Percentiles rank a stretch among this genome's conserved stretches.
These are phyloP conservation scores for Papilio xuthus DNA, from an alignment of 1,140 invertebrate species.

Conservation along the genomic window DNA sequence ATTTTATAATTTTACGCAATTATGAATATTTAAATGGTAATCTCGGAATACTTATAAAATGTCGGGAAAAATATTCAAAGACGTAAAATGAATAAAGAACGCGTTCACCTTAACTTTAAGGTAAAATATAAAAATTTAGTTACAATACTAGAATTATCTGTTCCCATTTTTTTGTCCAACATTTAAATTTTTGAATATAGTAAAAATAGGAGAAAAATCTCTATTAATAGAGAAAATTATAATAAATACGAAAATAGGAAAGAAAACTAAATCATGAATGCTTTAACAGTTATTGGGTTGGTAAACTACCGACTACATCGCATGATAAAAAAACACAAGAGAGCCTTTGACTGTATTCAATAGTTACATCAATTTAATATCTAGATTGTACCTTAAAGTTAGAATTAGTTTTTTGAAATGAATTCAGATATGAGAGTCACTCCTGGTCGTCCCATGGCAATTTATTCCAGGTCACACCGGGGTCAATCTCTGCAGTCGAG, in stretches of 20 bases:
- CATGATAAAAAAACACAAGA: too few species aligned
- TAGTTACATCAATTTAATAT: not conserved
- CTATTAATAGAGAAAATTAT: too few species aligned
- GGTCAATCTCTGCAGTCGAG: not conserved
- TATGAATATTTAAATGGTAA: slow-evolving; percentile 29
- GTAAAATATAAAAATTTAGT: too few species aligned
- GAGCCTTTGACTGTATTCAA: not conserved
- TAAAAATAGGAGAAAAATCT: too few species aligned
- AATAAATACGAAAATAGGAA: too few species aligned
- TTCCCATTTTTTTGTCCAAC: too few species aligned
- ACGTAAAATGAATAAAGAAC: not conserved
- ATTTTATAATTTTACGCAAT: slow-evolving; percentile 25
- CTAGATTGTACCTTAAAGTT: not conserved
- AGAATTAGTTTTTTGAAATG: not conserved
- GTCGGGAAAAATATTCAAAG: not conserved
- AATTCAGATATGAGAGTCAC: slow-evolving; percentile 11
- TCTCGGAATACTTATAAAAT: not conserved
- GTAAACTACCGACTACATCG: too few species aligned
- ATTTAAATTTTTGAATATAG: too few species aligned
- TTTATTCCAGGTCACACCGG: slow-evolving; percentile 13
- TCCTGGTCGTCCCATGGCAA: slow-evolving; percentile 19
- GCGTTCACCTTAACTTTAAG: not conserved
- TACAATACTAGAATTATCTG: too few species aligned
- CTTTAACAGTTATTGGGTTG: too few species aligned
- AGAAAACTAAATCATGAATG: too few species aligned